Evolutionary conservation across 2,888 invertebrate species (phyloP).

Genomic region (Scaptomyza parva): DNA sequence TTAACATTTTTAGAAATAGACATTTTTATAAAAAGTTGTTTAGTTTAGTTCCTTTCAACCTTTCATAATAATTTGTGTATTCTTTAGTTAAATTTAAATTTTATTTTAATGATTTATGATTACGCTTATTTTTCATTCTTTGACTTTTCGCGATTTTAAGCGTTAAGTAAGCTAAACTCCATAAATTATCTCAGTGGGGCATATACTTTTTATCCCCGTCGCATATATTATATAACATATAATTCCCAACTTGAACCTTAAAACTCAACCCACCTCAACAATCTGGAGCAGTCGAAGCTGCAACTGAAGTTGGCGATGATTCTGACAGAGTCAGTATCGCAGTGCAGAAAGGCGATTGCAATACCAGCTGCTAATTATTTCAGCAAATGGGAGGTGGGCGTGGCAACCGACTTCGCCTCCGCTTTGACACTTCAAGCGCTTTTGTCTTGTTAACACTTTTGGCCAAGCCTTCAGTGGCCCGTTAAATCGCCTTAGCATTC

Average conservation of each 20-base stretch:
- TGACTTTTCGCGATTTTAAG: too few relatives aligned
- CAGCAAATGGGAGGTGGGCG: constrained; percentile 1
- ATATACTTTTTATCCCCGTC: constrained; percentile 41
- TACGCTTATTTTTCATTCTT: too few relatives aligned
- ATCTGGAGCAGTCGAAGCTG: not conserved
- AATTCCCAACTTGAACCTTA: constrained; percentile 37
- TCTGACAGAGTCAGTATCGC: constrained; percentile 6
- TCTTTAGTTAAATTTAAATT: too few relatives aligned
- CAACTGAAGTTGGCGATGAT: not conserved
- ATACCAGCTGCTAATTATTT: constrained; percentile 60
- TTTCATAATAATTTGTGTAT: too few relatives aligned
- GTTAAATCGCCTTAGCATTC: constrained; percentile 63
- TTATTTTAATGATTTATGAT: too few relatives aligned
- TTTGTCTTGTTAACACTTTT: constrained; percentile 39
- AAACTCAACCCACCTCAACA: constrained; percentile 13
- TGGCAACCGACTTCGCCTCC: not conserved
- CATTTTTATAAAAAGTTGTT: too few relatives aligned
- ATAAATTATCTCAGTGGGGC: constrained; percentile 17
- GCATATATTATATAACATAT: constrained; percentile 28
- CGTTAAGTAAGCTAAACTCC: too few relatives aligned
- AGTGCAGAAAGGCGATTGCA: constrained; percentile 29
- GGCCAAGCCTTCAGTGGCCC: constrained; percentile 34
- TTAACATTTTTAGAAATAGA: too few relatives aligned
- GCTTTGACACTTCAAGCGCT: constrained; percentile 27
- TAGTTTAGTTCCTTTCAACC: too few relatives aligned